phyloP scores from a whole-genome alignment of 2,797 vertebrate genomes.

The Oreonectes daqikongensis region DNA sequence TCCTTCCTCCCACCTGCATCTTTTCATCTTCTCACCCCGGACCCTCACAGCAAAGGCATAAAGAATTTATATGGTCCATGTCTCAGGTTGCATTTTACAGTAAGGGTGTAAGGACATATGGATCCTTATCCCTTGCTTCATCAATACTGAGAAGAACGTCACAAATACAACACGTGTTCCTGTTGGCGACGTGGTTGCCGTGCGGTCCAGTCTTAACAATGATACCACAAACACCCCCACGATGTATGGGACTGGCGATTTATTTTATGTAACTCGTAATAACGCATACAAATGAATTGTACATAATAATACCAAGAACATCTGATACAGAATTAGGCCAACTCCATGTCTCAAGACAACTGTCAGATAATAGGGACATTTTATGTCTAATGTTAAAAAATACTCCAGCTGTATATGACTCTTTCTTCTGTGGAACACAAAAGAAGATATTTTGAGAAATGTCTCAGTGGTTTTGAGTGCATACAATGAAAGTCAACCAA shows the following conservation, averaged over 20 bases:
- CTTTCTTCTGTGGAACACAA: no score
- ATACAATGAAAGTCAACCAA: no score
- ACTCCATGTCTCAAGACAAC: not conserved
- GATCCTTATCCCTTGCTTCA: slow-evolving; percentile 62
- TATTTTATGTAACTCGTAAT: no score
- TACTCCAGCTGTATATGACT: not conserved
- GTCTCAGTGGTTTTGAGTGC: no score
- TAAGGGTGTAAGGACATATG: slow-evolving; percentile 61
- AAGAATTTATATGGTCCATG: slow-evolving; percentile 69
- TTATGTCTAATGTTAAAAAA: not conserved
- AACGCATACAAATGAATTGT: no score
- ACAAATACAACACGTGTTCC: slow-evolving; percentile 48
- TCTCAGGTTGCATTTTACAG: slow-evolving; percentile 69
- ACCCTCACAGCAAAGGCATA: slow-evolving; percentile 62
- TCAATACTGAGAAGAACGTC: slow-evolving; percentile 54
- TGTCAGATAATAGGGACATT: not conserved
- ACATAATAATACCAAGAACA: no score
- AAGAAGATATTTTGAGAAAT: no score
- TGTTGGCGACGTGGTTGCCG: slow-evolving; percentile 45
- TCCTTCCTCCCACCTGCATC: slow-evolving; percentile 29
- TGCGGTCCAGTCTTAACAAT: slow-evolving; percentile 26
- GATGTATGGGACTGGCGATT: no score
- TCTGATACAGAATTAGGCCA: not conserved
- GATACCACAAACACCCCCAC: not conserved
- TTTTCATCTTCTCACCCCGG: slow-evolving; percentile 62